Percentiles rank a stretch among this genome's conserved stretches.
Conservation (phyloP, 2,888 invertebrate genomes). For the Elysia crispata region DNA sequence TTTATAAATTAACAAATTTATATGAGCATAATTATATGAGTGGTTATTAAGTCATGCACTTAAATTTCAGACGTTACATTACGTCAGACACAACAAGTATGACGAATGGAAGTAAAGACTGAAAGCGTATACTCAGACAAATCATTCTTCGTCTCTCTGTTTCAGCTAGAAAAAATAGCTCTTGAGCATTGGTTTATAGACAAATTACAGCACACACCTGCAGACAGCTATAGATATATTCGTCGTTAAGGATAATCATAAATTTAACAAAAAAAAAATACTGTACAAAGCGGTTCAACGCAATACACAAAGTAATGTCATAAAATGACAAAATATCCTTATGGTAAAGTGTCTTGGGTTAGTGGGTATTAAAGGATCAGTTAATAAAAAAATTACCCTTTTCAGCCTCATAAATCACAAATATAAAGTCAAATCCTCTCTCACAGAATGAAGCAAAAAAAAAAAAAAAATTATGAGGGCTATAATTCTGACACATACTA, state of each 20-base stretch:
- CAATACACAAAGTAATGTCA: background rate
- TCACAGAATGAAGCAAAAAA: no score
- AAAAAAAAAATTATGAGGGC: no score
- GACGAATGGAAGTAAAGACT: background rate
- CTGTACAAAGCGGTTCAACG: background rate
- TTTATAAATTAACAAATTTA: no score
- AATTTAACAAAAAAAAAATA: background rate
- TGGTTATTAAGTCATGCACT: no score
- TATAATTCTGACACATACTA: no score
- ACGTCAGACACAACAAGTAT: background rate
- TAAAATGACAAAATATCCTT: background rate
- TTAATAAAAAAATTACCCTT: no score
- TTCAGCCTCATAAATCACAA: no score
- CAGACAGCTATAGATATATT: background rate
- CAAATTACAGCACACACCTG: background rate
- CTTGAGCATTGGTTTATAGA: conserved; percentile 1
- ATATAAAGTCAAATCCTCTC: no score
- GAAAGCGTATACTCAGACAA: background rate
- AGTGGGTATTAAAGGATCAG: no score
- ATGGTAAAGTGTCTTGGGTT: no score
- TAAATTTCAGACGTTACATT: background rate
- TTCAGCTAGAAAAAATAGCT: background rate
- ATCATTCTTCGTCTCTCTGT: background rate
- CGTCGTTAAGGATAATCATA: background rate
- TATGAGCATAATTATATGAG: no score